Conservation (phyloP, 2,113 vertebrate species). For the Petaurus breviceps region DNA sequence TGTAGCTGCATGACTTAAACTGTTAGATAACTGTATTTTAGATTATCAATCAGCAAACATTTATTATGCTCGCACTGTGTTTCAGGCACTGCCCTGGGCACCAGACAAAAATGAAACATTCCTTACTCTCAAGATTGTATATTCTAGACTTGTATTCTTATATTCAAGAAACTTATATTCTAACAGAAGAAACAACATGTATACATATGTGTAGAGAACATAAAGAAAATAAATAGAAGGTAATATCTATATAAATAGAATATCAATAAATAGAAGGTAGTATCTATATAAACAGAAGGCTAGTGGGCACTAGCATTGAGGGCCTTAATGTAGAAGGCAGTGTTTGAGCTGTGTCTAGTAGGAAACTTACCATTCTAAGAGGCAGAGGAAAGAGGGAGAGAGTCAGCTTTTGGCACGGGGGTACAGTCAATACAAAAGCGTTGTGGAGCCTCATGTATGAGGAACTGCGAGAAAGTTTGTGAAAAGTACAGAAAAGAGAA, state of each 20-base stretch:
- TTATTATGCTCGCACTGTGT: background rate
- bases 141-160: too few species aligned
- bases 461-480: background rate
- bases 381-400: background rate
- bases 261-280: background rate
- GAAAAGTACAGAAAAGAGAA: background rate
- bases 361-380: background rate
- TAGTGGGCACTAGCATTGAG: background rate
- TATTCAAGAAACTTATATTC: background rate
- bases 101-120: background rate
- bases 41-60: background rate
- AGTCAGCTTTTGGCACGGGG: background rate
- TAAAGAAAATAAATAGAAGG: background rate
- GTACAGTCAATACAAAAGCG: too few species aligned
- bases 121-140: too few species aligned
- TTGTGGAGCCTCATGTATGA: background rate
- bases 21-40: background rate
- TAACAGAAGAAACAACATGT: background rate
- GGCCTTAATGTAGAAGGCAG: background rate
- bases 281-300: background rate
- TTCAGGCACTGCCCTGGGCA: background rate
- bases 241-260: background rate
- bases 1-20: background rate
- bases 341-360: background rate
- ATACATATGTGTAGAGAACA: background rate